Evolutionary conservation across 2,113 vertebrate genomes (phyloP).

Genomic region (Pollimyrus isidori): DNA sequence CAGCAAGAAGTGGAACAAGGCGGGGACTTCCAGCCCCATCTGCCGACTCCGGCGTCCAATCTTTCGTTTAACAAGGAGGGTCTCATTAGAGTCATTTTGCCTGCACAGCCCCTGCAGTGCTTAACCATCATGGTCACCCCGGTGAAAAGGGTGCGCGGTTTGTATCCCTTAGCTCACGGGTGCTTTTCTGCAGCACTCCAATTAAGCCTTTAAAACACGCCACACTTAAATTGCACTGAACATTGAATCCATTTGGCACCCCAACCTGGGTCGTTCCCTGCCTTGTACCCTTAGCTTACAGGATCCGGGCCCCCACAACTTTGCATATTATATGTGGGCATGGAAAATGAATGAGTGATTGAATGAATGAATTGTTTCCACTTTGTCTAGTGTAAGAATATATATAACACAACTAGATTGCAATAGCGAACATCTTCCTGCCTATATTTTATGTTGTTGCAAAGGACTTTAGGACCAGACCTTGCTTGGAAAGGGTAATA

Average conservation of each 20-base stretch:
- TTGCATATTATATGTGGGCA: neutral
- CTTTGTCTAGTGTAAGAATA: neutral
- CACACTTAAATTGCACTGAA: neutral
- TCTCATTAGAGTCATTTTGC: neutral
- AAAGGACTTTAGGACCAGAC: neutral
- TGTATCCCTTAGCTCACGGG: neutral
- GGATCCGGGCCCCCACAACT: neutral
- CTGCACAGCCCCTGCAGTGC: neutral
- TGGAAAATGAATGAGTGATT: neutral
- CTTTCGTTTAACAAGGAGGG: slow-evolving; percentile 15
- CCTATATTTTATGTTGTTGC: neutral
- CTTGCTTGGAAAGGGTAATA: neutral
- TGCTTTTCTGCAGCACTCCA: neutral
- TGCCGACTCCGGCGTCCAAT: neutral
- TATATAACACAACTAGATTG: neutral
- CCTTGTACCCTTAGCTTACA: neutral
- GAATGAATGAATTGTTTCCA: neutral
- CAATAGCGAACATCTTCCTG: neutral
- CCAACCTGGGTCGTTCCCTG: neutral
- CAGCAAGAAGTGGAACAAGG: slow-evolving; percentile 8
- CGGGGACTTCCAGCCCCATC: slow-evolving; percentile 12
- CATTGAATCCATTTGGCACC: neutral
- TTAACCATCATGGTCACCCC: neutral
- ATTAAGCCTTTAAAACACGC: neutral
- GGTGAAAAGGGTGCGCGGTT: neutral